These are phyloP conservation scores for Druon quercuslanigerum DNA, from an alignment of 1,140 invertebrate genomes.

Conservation along the genomic window DNA sequence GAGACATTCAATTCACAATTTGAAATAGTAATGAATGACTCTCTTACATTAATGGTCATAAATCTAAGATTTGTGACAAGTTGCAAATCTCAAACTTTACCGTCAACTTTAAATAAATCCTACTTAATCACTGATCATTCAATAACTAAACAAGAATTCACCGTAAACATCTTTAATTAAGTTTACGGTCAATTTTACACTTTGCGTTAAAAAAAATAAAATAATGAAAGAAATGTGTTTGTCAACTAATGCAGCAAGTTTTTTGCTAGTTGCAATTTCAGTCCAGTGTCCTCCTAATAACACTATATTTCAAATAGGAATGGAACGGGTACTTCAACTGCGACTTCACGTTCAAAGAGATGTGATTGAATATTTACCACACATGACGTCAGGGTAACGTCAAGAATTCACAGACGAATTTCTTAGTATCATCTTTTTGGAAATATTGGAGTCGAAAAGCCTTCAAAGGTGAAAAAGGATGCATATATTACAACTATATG, in stretches of 20 bases:
- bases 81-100: no score
- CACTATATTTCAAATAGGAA: background rate
- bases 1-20: no score
- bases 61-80: no score
- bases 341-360: background rate
- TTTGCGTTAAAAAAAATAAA: background rate
- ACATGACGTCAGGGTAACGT: no score
- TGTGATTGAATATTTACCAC: background rate
- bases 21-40: no score
- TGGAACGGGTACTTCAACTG: background rate
- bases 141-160: background rate
- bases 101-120: no score
- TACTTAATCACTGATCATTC: no score
- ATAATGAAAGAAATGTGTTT: background rate
- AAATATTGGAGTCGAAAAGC: slow-evolving; percentile 14
- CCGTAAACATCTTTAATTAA: background rate
- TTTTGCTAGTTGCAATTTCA: slow-evolving; percentile 1
- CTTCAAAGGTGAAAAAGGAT: slow-evolving; percentile 8
- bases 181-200: slow-evolving; percentile 5
- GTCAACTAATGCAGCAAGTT: background rate
- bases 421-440: background rate
- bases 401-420: no score
- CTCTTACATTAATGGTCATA: no score
- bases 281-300: background rate
- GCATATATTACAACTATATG: slow-evolving; percentile 23